phyloP scores from a whole-genome alignment of 1,140 invertebrate genomes.

The Daktulosphaira vitifoliae region DNA sequence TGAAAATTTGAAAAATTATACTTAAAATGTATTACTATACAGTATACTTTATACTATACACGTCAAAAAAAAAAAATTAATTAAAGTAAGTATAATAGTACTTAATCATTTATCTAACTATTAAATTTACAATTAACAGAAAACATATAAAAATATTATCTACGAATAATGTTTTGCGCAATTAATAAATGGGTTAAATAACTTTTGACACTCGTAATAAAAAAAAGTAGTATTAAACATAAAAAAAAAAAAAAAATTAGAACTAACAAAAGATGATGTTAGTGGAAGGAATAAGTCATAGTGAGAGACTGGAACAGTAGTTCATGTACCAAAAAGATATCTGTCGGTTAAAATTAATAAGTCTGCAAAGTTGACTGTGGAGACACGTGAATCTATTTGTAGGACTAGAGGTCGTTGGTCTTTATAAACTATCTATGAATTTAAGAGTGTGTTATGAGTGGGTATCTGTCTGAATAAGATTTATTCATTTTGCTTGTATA shows the following conservation, averaged over 20 bases:
- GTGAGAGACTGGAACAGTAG: conserved; percentile 20
- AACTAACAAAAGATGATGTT: not conserved
- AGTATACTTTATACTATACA: no score
- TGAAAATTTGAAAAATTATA: no score
- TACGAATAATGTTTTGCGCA: not conserved
- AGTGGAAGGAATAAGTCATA: not conserved
- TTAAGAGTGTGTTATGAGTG: not conserved
- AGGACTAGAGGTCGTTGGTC: conserved; percentile 24
- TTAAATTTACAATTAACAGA: no score
- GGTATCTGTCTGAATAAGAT: no score
- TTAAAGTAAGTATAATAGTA: no score
- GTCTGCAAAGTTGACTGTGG: conserved; percentile 12
- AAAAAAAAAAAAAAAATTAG: not conserved
- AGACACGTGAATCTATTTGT: conserved; percentile 28
- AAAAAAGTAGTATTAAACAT: conserved; percentile 11
- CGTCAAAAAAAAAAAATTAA: no score
- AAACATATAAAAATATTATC: conserved; percentile 2
- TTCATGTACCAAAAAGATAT: conserved; percentile 19
- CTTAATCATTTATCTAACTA: no score
- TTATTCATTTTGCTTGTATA: no score
- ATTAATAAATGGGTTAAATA: conserved; percentile 21
- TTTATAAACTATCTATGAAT: conserved; percentile 10
- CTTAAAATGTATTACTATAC: no score
- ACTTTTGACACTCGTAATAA: conserved; percentile 2
- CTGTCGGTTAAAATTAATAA: conserved; percentile 34